These are phyloP conservation scores for Thamnophis elegans DNA, from an alignment of 2,797 vertebrate species.

Conservation along the genomic window DNA sequence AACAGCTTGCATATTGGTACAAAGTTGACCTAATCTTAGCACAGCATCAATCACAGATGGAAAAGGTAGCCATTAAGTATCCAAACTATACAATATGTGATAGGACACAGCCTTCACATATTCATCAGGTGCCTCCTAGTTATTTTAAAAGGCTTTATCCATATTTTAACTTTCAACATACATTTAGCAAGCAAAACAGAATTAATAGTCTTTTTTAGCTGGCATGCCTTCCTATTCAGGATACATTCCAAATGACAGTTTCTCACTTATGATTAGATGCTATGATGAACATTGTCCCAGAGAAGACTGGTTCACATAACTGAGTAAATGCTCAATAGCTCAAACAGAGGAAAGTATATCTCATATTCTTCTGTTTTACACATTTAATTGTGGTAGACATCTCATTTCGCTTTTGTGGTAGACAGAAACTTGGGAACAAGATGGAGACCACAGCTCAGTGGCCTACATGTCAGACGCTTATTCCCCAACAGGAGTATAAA, in stretches of 20 bases:
- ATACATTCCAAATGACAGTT: neutral
- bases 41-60: constrained; percentile 52
- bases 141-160: neutral
- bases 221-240: neutral
- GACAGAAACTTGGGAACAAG: neutral
- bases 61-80: constrained; percentile 25
- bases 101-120: neutral
- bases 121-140: constrained; percentile 11
- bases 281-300: neutral
- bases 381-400: neutral
- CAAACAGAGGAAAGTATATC: neutral
- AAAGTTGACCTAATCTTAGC: constrained; percentile 52
- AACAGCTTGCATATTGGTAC: constrained; percentile 42
- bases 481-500: neutral
- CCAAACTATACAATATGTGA: constrained; percentile 10
- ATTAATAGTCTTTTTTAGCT: neutral
- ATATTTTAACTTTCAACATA: neutral
- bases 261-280: neutral
- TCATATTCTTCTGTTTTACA: neutral
- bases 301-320: neutral
- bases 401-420: neutral
- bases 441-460: neutral
- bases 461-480: neutral
- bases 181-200: neutral
- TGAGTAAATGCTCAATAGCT: neutral